Evolutionary conservation across 37 sponge, comb jelly and placozoan species (phyloP).

Genomic region (Ephydatia muelleri): DNA sequence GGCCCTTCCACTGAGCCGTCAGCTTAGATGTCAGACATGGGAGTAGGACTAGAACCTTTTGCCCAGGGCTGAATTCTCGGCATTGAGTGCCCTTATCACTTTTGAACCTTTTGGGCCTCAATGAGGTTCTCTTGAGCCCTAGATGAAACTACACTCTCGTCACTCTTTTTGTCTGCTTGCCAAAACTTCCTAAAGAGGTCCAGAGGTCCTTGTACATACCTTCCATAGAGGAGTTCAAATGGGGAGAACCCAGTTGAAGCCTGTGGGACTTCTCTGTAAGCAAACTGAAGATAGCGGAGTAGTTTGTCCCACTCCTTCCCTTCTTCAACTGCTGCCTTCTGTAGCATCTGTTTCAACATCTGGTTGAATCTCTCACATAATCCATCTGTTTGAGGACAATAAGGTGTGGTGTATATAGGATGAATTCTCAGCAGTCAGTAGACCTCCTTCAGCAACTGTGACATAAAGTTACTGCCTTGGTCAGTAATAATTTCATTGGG

Average conservation of each 20-base stretch:
- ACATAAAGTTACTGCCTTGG: slow-evolving; percentile 44
- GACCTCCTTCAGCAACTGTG: slow-evolving; percentile 11
- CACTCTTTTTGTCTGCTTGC: background rate
- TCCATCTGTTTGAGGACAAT: slow-evolving; percentile 52
- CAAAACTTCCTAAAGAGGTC: slow-evolving; percentile 42
- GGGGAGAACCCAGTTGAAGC: slow-evolving; percentile 29
- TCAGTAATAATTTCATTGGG: slow-evolving; percentile 40
- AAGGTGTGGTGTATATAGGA: slow-evolving; percentile 21
- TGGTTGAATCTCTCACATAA: slow-evolving; percentile 37
- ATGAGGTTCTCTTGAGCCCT: slow-evolving; percentile 30
- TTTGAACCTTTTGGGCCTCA: slow-evolving; percentile 8
- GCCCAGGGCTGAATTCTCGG: slow-evolving; percentile 17
- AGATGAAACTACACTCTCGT: slow-evolving; percentile 31
- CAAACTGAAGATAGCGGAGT: slow-evolving; percentile 14
- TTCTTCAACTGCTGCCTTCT: background rate
- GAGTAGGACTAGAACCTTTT: slow-evolving; percentile 34
- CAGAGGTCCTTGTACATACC: slow-evolving; percentile 27
- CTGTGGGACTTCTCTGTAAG: slow-evolving; percentile 34
- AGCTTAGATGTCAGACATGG: slow-evolving; percentile 43
- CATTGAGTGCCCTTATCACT: slow-evolving; percentile 20
- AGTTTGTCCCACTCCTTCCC: slow-evolving; percentile 33
- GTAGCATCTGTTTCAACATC: slow-evolving; percentile 32
- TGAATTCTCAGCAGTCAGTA: slow-evolving; percentile 22
- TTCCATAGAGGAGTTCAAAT: slow-evolving; percentile 47
- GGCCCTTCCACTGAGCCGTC: slow-evolving; percentile 41